Percentiles rank a stretch among this genome's conserved stretches.
Evolutionary conservation across 1,140 invertebrate genomes (phyloP).

Genomic region (Euglossa dilemma): DNA sequence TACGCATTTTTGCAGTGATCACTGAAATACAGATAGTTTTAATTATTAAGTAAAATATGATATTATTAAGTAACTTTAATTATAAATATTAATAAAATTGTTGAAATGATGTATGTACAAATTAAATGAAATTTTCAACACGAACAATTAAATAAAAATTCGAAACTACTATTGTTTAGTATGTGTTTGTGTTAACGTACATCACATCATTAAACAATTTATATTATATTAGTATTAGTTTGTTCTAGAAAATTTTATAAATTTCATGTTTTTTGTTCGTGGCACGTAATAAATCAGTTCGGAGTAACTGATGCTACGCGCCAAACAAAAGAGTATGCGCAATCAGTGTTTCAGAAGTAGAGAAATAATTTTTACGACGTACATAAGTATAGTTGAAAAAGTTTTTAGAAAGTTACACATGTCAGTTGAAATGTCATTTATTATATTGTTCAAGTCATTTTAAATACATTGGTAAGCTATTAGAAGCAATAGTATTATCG

Average conservation of each 20-base stretch:
- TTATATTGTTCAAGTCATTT: background rate
- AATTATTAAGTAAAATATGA: conserved; percentile 3
- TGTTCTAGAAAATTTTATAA: background rate
- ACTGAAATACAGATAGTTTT: conserved; percentile 48
- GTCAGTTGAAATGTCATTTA: background rate
- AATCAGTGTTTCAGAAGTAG: conserved; percentile 46
- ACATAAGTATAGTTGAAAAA: background rate
- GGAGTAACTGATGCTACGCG: conserved; percentile 24
- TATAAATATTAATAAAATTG: background rate
- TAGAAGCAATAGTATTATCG: background rate
- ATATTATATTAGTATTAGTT: conserved; percentile 9
- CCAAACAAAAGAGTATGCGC: conserved; percentile 34
- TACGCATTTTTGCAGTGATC: conserved; percentile 68
- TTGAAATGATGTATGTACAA: background rate
- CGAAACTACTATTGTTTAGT: background rate
- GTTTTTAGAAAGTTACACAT: background rate
- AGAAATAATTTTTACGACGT: conserved; percentile 6
- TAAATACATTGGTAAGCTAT: background rate
- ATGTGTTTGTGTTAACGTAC: background rate
- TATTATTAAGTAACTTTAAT: background rate
- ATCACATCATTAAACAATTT: conserved; percentile 25
- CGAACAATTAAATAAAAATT: background rate
- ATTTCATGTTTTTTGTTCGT: conserved; percentile 20
- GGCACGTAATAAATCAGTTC: conserved; percentile 28
- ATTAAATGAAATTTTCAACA: background rate